Evolutionary conservation across 92 coral and sea anemone species (phyloP).

Genomic region (Epizoanthus fatuus): DNA sequence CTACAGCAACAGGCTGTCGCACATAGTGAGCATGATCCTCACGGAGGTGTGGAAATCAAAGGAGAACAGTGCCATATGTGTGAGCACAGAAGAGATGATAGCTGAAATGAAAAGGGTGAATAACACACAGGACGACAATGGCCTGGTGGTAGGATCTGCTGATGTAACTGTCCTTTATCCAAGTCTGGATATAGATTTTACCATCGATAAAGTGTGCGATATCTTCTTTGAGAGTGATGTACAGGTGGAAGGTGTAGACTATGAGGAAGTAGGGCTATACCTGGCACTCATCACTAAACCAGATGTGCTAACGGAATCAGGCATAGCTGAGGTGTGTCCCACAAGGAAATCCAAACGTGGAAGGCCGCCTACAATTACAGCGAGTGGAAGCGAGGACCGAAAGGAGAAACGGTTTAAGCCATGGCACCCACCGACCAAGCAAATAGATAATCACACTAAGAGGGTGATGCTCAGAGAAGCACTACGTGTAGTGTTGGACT

Average conservation of each 20-base stretch:
- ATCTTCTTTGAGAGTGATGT: constrained; percentile 29
- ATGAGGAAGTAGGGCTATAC: neutral
- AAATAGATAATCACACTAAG: constrained; percentile 19
- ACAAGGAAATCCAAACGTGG: constrained; percentile 28
- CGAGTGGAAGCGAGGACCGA: constrained; percentile 23
- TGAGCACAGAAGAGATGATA: constrained; percentile 1
- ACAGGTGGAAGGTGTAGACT: neutral
- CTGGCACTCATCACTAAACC: constrained; percentile 7
- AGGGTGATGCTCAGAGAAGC: constrained; percentile 32
- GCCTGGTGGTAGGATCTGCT: neutral
- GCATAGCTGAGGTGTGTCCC: constrained; percentile 14
- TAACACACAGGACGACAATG: neutral
- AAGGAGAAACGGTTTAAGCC: constrained; percentile 31
- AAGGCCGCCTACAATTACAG: constrained; percentile 33
- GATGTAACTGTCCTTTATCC: neutral
- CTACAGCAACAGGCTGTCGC: neutral
- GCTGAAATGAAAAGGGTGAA: neutral
- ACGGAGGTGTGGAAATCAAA: constrained; percentile 37
- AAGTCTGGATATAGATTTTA: too few relatives aligned
- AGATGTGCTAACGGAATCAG: neutral
- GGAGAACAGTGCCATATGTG: constrained; percentile 12
- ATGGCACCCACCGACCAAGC: constrained; percentile 28
- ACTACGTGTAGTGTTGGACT: neutral
- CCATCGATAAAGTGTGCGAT: neutral
- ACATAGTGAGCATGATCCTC: neutral